These are phyloP conservation scores for Sesamia inferens DNA, from an alignment of 2,888 invertebrate genomes.

Conservation along the genomic window DNA sequence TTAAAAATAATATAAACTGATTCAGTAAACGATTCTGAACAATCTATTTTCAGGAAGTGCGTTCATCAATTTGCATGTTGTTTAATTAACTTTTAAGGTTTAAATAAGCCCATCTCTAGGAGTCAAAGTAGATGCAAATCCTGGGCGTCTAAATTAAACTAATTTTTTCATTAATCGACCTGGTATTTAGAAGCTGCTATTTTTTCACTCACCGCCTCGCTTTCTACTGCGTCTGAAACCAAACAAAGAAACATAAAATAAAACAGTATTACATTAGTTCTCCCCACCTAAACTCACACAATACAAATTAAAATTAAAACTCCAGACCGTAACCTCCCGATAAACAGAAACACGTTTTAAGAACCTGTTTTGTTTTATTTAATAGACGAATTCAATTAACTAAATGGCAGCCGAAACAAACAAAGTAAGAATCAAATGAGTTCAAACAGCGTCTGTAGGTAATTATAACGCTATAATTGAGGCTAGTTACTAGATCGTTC, in stretches of 20 bases:
- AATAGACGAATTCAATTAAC: conserved; percentile 56
- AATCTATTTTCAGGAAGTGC: too few relatives aligned
- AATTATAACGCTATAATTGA: conserved; percentile 68
- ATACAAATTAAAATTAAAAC: conserved; percentile 48
- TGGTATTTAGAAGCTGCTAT: not conserved
- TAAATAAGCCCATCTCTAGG: too few relatives aligned
- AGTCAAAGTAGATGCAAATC: too few relatives aligned
- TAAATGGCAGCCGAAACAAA: conserved; percentile 43
- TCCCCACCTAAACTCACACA: conserved; percentile 7
- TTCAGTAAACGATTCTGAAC: too few relatives aligned
- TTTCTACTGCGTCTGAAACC: conserved; percentile 5
- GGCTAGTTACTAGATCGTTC: conserved; percentile 42
- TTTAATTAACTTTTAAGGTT: too few relatives aligned
- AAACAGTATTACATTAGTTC: conserved; percentile 38
- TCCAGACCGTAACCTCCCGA: conserved; percentile 38
- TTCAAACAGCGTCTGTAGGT: conserved; percentile 53
- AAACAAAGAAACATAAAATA: conserved; percentile 23
- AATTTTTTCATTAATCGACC: too few relatives aligned
- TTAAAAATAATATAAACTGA: too few relatives aligned
- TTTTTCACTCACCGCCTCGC: not conserved
- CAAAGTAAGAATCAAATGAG: conserved; percentile 52
- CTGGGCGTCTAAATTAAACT: too few relatives aligned
- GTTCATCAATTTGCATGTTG: too few relatives aligned
- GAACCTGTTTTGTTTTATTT: conserved; percentile 39
- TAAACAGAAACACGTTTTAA: conserved; percentile 51